A percentile compares a stretch with the other conserved stretches of the same genome.
These are phyloP conservation scores for Poeciliopsis prolifica DNA, from an alignment of 2,113 vertebrate species.

Conservation along the genomic window DNA sequence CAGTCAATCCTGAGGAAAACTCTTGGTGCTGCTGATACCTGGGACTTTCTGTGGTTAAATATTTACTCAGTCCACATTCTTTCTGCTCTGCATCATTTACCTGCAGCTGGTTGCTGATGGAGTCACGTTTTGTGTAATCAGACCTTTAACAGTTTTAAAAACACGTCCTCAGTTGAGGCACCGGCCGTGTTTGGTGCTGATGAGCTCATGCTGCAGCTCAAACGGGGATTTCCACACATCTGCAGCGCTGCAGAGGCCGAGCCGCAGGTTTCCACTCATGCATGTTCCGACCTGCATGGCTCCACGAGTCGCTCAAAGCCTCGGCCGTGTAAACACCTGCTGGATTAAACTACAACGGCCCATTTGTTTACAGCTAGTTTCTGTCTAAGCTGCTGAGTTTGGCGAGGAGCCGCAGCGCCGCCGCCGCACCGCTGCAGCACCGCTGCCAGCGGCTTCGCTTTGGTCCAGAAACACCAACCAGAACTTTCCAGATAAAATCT, in stretches of 20 bases:
- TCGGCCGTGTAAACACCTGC: conserved; percentile 17
- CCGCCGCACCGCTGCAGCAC: too few relatives aligned
- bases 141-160: neutral
- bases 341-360: conserved; percentile 33
- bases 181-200: conserved; percentile 5
- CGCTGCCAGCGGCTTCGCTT: too few relatives aligned
- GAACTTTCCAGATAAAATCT: neutral
- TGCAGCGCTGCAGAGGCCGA: conserved; percentile 15
- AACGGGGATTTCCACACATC: conserved; percentile 63
- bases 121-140: neutral
- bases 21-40: too few relatives aligned
- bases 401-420: neutral
- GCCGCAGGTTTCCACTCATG: neutral
- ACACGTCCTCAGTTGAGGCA: neutral
- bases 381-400: neutral
- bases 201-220: conserved; percentile 43
- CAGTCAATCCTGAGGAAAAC: too few relatives aligned
- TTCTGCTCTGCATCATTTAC: conserved; percentile 4
- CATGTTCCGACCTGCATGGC: conserved; percentile 36
- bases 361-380: neutral
- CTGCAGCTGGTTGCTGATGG: neutral
- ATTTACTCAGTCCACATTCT: neutral
- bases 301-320: conserved; percentile 27
- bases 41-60: neutral
- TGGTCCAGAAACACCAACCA: too few relatives aligned